A percentile compares a stretch with the other conserved stretches of the same genome.
These are phyloP conservation scores for Pavo muticus DNA, from an alignment of 2,113 vertebrate genomes.

Conservation along the genomic window DNA sequence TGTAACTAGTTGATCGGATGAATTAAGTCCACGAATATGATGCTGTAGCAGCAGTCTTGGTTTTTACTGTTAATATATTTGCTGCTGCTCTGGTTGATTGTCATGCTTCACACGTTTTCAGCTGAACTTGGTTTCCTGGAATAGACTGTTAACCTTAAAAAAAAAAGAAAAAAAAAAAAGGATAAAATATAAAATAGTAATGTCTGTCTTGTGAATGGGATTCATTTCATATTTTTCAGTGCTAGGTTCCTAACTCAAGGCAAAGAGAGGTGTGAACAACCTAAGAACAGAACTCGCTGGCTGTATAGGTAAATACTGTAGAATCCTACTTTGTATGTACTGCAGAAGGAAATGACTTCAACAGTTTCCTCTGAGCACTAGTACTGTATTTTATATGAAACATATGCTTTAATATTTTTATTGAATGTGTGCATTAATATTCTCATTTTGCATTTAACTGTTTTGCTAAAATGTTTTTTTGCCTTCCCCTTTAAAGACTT, in stretches of 20 bases:
- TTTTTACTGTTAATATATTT: constrained; percentile 76
- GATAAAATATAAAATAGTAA: constrained; percentile 50
- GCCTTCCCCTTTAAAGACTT: constrained; percentile 67
- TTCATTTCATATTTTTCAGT: constrained; percentile 65
- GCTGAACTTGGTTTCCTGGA: constrained; percentile 75
- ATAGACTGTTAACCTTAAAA: constrained; percentile 86
- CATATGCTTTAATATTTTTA: constrained; percentile 80
- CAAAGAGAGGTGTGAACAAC: constrained; percentile 84
- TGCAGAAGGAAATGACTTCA: constrained; percentile 82
- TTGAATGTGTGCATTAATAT: constrained; percentile 74
- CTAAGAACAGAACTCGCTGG: constrained; percentile 94
- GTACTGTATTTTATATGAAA: constrained; percentile 96
- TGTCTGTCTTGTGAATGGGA: constrained; percentile 64
- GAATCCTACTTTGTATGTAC: constrained; percentile 73
- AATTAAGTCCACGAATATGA: constrained; percentile 66
- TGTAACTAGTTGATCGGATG: constrained; percentile 83
- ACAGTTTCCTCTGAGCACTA: constrained; percentile 87
- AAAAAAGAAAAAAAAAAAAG: constrained; percentile 49
- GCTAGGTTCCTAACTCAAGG: constrained; percentile 78
- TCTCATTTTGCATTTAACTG: constrained; percentile 88
- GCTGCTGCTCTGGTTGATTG: constrained; percentile 75
- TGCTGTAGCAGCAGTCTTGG: constrained; percentile 68
- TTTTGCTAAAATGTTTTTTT: constrained; percentile 85
- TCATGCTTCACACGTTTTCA: constrained; percentile 68
- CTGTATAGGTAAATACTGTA: constrained; percentile 85